Evolutionary conservation across 2,113 vertebrate species (phyloP).

Genomic region (Salvelinus namaycush): DNA sequence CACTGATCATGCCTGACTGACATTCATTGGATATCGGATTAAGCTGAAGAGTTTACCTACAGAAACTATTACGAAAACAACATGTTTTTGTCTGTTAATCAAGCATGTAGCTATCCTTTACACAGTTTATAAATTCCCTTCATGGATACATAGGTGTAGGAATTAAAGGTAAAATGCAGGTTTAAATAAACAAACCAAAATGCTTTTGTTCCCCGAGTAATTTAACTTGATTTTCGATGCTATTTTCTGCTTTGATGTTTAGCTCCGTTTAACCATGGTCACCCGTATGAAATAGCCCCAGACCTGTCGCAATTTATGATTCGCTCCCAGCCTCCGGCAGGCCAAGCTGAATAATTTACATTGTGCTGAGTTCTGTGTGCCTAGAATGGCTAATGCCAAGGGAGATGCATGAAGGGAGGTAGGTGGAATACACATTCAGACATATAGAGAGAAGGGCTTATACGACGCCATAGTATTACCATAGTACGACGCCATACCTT

Average conservation of each 20-base stretch:
- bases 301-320: conserved; percentile 78
- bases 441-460: no score
- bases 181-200: conserved; percentile 42
- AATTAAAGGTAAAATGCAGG: background rate
- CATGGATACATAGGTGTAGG: no score
- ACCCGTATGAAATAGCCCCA: conserved; percentile 75
- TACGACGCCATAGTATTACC: background rate
- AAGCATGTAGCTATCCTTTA: no score
- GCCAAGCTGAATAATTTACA: conserved; percentile 82
- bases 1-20: no score
- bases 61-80: no score
- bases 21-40: no score
- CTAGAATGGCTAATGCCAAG: conserved; percentile 74
- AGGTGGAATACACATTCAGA: no score
- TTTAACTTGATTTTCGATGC: conserved; percentile 56
- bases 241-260: conserved; percentile 73
- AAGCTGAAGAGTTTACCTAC: no score
- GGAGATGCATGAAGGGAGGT: conserved; percentile 34
- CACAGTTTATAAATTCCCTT: no score
- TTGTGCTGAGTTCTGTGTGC: conserved; percentile 77
- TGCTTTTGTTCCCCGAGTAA: conserved; percentile 47
- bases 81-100: no score
- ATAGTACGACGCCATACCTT: background rate
- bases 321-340: conserved; percentile 74
- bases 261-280: conserved; percentile 66